Conservation (phyloP, 37 sponge, comb jelly and placozoan species). For the Ianthella basta region DNA sequence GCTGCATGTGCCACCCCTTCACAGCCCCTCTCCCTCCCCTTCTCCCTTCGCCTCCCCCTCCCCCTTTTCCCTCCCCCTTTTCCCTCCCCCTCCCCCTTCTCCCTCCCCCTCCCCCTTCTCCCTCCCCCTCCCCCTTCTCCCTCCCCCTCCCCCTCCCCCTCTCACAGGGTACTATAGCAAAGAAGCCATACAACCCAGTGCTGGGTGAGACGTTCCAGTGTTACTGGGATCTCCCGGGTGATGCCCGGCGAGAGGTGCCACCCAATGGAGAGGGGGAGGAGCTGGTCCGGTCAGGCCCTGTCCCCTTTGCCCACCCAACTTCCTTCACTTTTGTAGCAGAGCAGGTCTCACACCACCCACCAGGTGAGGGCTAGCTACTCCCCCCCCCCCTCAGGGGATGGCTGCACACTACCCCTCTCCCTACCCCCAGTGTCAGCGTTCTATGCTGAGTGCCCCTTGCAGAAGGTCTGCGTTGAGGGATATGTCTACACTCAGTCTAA, state of each 20-base stretch:
- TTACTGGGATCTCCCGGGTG: conserved; percentile 88
- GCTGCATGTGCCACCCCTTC: too few relatives aligned
- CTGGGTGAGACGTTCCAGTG: conserved; percentile 95
- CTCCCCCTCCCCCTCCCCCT: too few relatives aligned
- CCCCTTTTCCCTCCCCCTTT: too few relatives aligned
- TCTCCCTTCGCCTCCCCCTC: too few relatives aligned
- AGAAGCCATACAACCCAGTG: conserved; percentile 99
- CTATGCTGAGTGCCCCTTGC: conserved; percentile 88
- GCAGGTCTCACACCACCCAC: conserved; percentile 98
- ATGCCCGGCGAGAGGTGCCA: background rate
- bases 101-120: too few relatives aligned
- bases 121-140: too few relatives aligned
- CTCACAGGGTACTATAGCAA: conserved; percentile 82
- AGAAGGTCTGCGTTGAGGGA: conserved; percentile 83
- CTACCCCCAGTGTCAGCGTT: conserved; percentile 84
- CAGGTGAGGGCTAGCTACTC: conserved; percentile 43
- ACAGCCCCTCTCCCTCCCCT: too few relatives aligned
- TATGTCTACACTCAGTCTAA: conserved; percentile 91
- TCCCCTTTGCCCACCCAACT: conserved; percentile 74
- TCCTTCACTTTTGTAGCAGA: conserved; percentile 91
- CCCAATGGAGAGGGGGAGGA: conserved; percentile 26
- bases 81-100: too few relatives aligned
- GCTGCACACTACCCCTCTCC: background rate
- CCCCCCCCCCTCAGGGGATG: too few relatives aligned
- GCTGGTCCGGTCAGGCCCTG: conserved; percentile 72